These are phyloP conservation scores for Cariama cristata DNA, from an alignment of 2,113 vertebrate species.

Conservation along the genomic window DNA sequence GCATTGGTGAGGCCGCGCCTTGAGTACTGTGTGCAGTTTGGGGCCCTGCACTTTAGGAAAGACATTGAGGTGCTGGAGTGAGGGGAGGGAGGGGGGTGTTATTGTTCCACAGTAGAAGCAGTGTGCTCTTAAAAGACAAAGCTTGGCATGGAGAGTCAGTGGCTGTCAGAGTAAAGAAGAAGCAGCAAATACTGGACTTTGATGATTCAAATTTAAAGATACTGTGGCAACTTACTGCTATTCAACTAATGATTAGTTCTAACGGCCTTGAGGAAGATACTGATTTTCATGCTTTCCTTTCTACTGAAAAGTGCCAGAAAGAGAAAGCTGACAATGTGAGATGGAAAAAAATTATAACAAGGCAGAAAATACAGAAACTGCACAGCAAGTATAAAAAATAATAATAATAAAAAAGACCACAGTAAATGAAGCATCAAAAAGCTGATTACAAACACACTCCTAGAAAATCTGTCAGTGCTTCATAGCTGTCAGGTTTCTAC, in stretches of 20 bases:
- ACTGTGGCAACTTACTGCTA: not conserved
- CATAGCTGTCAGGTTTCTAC: slow-evolving; percentile 2
- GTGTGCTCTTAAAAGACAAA: not conserved
- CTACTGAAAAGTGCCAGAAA: slow-evolving; percentile 10
- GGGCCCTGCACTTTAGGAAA: too few relatives aligned
- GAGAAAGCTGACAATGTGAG: not conserved
- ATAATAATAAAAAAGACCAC: not conserved
- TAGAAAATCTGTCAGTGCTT: slow-evolving; percentile 37
- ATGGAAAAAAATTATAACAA: slow-evolving; percentile 35
- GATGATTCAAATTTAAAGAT: not conserved
- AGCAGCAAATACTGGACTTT: not conserved
- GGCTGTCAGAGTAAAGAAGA: not conserved
- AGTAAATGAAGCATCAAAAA: slow-evolving; percentile 43
- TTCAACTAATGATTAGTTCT: not conserved
- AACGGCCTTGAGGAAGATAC: not conserved
- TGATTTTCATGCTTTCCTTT: not conserved
- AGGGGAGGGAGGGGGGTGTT: accelerated
- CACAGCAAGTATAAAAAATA: not conserved
- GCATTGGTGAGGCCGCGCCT: too few relatives aligned
- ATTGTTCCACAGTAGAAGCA: not conserved
- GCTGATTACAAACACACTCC: slow-evolving; percentile 6
- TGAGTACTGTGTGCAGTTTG: too few relatives aligned
- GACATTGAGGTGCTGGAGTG: too few relatives aligned
- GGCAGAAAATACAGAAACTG: slow-evolving; percentile 26
- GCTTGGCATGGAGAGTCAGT: not conserved